These are phyloP conservation scores for Achroia grisella DNA, from an alignment of 1,140 invertebrate genomes.

Conservation along the genomic window DNA sequence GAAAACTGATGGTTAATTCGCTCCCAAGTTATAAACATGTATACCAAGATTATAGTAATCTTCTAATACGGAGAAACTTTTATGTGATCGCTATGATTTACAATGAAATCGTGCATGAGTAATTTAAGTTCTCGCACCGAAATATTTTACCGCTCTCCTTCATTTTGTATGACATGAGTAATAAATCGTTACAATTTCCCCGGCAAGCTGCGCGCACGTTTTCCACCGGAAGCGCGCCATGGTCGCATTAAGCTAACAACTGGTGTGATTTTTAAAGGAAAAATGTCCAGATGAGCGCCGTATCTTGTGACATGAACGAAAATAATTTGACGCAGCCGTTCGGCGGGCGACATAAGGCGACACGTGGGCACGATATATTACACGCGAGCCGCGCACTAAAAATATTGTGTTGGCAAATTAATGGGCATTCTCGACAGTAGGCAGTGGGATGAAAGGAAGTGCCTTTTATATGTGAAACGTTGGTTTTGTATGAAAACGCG, in stretches of 20 bases:
- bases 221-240: constrained; percentile 50
- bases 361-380: constrained; percentile 73
- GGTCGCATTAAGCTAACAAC: constrained; percentile 52
- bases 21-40: constrained; percentile 5
- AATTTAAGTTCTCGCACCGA: too few species aligned
- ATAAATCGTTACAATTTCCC: constrained; percentile 4
- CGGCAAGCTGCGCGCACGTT: constrained; percentile 14
- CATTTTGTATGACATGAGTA: background rate
- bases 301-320: constrained; percentile 72
- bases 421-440: constrained; percentile 70
- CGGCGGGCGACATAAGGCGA: constrained; percentile 66
- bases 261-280: constrained; percentile 69
- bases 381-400: constrained; percentile 70
- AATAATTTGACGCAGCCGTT: constrained; percentile 73
- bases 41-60: constrained; percentile 10
- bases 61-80: background rate
- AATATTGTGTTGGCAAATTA: constrained; percentile 74
- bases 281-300: constrained; percentile 68
- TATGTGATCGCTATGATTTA: too few species aligned
- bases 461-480: constrained; percentile 72
- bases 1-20: constrained; percentile 23
- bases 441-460: constrained; percentile 71
- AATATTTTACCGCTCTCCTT: too few species aligned
- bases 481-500: constrained; percentile 70
- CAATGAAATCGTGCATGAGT: too few species aligned